Conservation (phyloP, 2,113 vertebrate genomes). For the Urocitellus parryii region DNA sequence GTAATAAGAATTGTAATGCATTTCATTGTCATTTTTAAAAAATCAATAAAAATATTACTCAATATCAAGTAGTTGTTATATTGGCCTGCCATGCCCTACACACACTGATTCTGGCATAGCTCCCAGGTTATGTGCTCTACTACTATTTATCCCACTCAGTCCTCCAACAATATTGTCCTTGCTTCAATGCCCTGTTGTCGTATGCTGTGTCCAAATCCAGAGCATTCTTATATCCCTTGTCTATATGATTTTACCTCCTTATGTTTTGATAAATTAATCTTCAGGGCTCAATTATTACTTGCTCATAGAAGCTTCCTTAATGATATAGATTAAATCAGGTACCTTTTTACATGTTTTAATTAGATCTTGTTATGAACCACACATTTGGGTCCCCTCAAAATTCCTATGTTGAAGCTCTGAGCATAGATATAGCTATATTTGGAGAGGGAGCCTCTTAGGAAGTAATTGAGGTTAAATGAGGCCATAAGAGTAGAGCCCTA, state of each 20-base stretch:
- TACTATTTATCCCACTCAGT: neutral
- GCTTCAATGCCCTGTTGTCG: neutral
- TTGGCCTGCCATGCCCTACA: rapidly evolving
- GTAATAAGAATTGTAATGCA: too few species aligned
- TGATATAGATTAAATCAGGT: neutral
- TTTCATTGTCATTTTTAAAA: too few species aligned
- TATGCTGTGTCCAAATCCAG: rapidly evolving
- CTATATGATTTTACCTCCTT: neutral
- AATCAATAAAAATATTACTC: neutral
- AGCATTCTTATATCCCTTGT: neutral
- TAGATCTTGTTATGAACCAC: neutral
- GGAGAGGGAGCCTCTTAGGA: neutral
- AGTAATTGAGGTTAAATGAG: neutral
- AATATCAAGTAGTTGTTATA: neutral
- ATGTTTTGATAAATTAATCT: neutral
- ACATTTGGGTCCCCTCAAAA: neutral
- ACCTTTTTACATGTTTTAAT: neutral
- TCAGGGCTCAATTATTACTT: neutral
- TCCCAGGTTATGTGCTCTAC: neutral
- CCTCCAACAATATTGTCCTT: neutral
- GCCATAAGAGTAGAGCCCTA: neutral
- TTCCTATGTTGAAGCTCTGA: neutral
- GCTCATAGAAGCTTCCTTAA: neutral
- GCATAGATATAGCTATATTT: neutral
- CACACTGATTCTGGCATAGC: neutral